Percentiles rank a stretch among this genome's conserved stretches.
These are phyloP conservation scores for Chaetodon trifascialis DNA, from an alignment of 2,113 vertebrate species.

Conservation along the genomic window DNA sequence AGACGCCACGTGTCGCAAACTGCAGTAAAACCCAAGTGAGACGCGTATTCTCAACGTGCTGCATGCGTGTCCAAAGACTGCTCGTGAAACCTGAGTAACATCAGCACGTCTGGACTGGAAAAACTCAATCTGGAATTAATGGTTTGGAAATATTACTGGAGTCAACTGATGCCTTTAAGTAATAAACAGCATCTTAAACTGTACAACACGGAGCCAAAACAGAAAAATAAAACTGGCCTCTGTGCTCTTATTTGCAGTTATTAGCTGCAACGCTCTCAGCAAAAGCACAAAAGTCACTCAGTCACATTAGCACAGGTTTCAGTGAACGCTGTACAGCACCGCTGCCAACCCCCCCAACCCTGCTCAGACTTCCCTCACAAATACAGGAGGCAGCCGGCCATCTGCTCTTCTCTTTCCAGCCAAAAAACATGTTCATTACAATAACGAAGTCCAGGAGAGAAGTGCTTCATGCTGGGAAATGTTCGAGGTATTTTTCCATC, in stretches of 20 bases:
- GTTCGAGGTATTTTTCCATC: neutral
- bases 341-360: conserved; percentile 35
- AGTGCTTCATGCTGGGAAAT: neutral
- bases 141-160: neutral
- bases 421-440: conserved; percentile 6
- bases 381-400: conserved; percentile 37
- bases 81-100: no score
- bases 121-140: neutral
- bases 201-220: neutral
- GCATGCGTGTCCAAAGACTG: no score
- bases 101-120: no score
- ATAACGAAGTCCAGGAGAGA: conserved; percentile 25
- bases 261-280: neutral
- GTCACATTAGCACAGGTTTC: conserved; percentile 11
- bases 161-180: neutral
- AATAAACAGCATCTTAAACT: neutral
- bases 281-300: neutral
- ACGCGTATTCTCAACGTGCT: no score
- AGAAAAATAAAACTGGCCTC: neutral
- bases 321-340: neutral
- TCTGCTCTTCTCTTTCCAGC: conserved; percentile 41
- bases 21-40: no score
- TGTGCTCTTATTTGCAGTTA: neutral
- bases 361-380: conserved; percentile 31
- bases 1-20: no score